Conservation (phyloP, 2,113 vertebrate genomes). For the Dermatemys mawii region DNA sequence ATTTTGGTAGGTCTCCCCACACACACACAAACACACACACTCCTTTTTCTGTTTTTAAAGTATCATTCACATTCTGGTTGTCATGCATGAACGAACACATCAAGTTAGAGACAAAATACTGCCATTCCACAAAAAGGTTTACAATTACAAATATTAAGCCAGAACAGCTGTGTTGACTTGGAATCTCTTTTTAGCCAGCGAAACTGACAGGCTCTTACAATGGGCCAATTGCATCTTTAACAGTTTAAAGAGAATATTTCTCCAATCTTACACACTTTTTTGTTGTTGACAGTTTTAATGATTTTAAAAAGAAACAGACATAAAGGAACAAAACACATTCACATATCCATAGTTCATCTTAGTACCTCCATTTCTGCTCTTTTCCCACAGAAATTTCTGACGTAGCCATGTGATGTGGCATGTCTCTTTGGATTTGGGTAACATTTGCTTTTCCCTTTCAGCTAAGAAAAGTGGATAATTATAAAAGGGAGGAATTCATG, state of each 20-base stretch:
- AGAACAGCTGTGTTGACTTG: conserved; percentile 37
- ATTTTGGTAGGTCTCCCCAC: neutral
- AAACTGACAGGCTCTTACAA: conserved; percentile 20
- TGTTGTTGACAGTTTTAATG: conserved; percentile 38
- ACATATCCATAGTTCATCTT: neutral
- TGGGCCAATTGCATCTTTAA: neutral
- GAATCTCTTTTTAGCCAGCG: neutral
- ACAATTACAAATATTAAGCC: conserved; percentile 11
- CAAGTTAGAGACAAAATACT: conserved; percentile 16
- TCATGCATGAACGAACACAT: neutral
- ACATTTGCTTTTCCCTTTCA: neutral
- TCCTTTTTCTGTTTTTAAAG: neutral
- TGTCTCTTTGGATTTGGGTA: neutral
- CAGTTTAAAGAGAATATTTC: neutral
- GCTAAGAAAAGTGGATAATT: neutral
- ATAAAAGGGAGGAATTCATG: conserved; percentile 3
- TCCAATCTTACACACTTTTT: neutral
- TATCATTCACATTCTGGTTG: neutral
- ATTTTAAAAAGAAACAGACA: neutral
- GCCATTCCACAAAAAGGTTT: conserved; percentile 27
- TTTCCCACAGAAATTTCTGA: conserved; percentile 13
- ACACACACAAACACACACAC: neutral
- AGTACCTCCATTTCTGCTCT: neutral
- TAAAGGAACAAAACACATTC: neutral
- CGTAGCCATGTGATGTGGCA: neutral